Conservation (phyloP, 2,797 vertebrate genomes). For the Pipistrellus pipistrellus region DNA sequence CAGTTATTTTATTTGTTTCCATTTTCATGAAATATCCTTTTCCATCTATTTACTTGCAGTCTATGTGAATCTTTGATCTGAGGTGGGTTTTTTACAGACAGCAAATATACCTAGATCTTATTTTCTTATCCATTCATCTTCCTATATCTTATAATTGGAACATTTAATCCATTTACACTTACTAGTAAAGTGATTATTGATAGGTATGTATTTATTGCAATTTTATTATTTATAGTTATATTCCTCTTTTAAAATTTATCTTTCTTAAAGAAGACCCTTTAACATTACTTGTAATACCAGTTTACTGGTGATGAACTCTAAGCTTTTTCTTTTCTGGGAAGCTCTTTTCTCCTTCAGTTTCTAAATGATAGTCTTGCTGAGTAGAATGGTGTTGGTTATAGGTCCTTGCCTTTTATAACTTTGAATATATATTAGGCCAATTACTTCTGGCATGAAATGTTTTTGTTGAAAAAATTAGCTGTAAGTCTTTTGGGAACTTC, state of each 20-base stretch:
- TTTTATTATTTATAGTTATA: neutral
- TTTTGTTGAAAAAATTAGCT: neutral
- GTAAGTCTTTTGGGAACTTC: neutral
- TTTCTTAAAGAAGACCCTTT: neutral
- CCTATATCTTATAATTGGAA: neutral
- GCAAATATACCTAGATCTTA: neutral
- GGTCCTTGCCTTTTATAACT: neutral
- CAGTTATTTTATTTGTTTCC: neutral
- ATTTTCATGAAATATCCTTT: neutral
- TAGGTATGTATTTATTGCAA: neutral
- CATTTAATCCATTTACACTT: neutral
- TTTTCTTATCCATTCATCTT: neutral
- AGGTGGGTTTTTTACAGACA: neutral
- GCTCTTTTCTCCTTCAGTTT: neutral
- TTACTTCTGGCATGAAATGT: neutral
- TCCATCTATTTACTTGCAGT: neutral
- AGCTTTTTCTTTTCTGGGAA: neutral
- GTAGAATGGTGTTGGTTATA: neutral
- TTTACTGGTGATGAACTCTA: neutral
- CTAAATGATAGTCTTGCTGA: neutral
- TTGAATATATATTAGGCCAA: neutral
- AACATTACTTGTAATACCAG: neutral
- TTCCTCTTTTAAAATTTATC: neutral
- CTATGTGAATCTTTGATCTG: neutral
- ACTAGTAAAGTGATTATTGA: neutral